Base-by-base conservation (phyloP, 2,113 vertebrate genomes). In the Tautogolabrus adspersus region DNA sequence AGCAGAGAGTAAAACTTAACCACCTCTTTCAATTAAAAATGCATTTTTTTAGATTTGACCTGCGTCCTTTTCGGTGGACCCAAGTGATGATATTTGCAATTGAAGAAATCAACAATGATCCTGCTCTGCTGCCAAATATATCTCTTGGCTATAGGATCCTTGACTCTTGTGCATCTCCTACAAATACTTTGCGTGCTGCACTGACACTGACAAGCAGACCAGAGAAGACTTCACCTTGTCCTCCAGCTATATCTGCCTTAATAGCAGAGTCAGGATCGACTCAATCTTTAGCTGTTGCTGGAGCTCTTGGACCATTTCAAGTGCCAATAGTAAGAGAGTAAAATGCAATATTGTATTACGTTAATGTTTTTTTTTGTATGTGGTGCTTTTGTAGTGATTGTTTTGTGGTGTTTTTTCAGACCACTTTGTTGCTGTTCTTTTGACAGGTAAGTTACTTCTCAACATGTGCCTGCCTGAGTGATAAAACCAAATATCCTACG, bases 361-460 rank as follows among this genome's bases (percentile, higher is more conserved):
- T 42, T 12, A 6, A 4, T 71, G 1, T 16, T 23, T 1, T 16
- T 16, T 34, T 34, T 64, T 5, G 23, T 38, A 49, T 65, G 10
- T 47, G 2, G 49, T 55, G 1, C 5, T 55, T 65, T 5, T 58
- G 1, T 34, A 1, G 10, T 37, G 16, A 9, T 10, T 23, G 6
- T 40, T 10, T 65, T 61, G 9, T 23, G 22, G 15, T 1, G 1
- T 55, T 26, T 59, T 0, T 58, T 60, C 55, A 38, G 1, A 30
- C 6, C 59, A 0, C n/a, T 5, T 1, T 34, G n/a, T 21, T 46
- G 2, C 2, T 59, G 1, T 74, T 60, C 55, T 47, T 75, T 63
- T 82, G 42, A 26, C 67, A 95, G 94, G 90, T 95, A 18, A 95
- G 94, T 72, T 94, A 94, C 75, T 95, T 92, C 87, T 94, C 94